Base-by-base conservation (phyloP, 2,888 invertebrate species). In the Stenolophus ochropezus region DNA sequence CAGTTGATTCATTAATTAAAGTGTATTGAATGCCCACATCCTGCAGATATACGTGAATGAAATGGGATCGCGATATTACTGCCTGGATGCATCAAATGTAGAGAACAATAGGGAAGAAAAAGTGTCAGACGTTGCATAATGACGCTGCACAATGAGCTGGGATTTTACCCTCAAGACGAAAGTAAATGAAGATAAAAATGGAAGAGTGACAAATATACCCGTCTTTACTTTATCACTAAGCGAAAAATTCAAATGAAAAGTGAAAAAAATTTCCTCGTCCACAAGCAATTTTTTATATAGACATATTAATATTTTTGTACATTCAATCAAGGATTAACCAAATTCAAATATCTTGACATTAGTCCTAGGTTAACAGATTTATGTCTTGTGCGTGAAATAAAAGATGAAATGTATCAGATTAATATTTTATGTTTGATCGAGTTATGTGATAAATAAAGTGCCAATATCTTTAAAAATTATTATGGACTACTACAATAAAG, bases 1-100 rank as follows among this genome's bases (percentile, higher is more conserved):
- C 65, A 33, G 27, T 18, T 69, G 16, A 27, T 69, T 18, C 65
- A 18, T 18, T 69, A 69, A 16, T 69, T 69, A 69, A 69, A 69
- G 33, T 69, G 65, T 69, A 69, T 69, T 69, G 18, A 69, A 33
- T 69, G 18, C 18, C 8, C 18, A 11, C 4, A 23, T 23, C 18
- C 56, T 21, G 8, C 11, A 6, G 6, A 56, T n/a, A 14, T 61
- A 33, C 33, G 65, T 69, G 27, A 33, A 8, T 2, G 8, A 69
- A 69, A 69, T 69, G 16, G 4, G 33, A 69, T 33, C 33, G 14
- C 33, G 61, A 61, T 23, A 61, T 14, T 14, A 61, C 3, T 42
- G 33, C 8, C 33, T 1, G 6, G 33, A 42, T 42, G 33, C 6
- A 42, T 42, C 8, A 42, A 42, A 3, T 42, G 33, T 42, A 11